These are phyloP conservation scores for Argopecten irradians DNA, from an alignment of 1,140 invertebrate species.

Conservation along the genomic window DNA sequence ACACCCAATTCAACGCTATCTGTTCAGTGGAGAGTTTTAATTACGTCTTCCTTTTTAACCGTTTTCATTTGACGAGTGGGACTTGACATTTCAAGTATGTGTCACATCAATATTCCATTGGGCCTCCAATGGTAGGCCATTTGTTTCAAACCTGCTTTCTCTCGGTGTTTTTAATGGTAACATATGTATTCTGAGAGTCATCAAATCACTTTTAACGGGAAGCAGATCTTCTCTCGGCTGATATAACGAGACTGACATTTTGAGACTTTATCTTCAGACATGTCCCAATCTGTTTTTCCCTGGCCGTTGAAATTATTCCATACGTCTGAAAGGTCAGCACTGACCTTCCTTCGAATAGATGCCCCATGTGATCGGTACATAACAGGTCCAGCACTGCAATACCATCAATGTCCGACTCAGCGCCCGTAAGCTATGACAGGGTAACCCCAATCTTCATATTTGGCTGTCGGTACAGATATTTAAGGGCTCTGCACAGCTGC, in stretches of 20 bases:
- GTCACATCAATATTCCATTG: too few relatives aligned
- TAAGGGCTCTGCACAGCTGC: not conserved
- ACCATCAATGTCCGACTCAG: not conserved
- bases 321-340: not conserved
- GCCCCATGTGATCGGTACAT: not conserved
- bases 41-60: too few relatives aligned
- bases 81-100: too few relatives aligned
- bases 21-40: too few relatives aligned
- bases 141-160: too few relatives aligned
- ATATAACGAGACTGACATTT: not conserved
- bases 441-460: slow-evolving; percentile 4
- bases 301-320: not conserved
- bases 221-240: not conserved
- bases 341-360: not conserved
- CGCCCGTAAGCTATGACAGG: not conserved
- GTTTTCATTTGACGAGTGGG: too few relatives aligned
- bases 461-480: not conserved
- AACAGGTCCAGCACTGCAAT: not conserved
- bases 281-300: not conserved
- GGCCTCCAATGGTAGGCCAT: too few relatives aligned
- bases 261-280: not conserved
- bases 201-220: not conserved
- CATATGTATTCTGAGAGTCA: not conserved
- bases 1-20: too few relatives aligned
- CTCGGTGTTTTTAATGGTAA: not conserved